These are phyloP conservation scores for Danio albolineatus DNA, from an alignment of 2,797 vertebrate species.

Conservation along the genomic window DNA sequence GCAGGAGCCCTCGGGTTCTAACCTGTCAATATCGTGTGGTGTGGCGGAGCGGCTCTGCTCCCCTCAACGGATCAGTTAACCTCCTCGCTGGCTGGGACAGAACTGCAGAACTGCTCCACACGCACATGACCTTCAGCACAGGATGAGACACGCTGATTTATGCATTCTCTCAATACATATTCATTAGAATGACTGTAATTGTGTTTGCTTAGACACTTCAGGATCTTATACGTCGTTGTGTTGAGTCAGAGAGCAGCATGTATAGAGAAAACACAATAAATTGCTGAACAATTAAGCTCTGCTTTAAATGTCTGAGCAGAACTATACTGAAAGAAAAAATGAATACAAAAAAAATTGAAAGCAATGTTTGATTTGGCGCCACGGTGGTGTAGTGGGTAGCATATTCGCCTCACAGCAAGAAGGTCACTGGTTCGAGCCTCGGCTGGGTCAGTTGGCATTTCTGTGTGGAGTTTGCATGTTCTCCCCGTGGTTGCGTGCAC, in stretches of 20 bases:
- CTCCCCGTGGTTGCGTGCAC: too few relatives aligned
- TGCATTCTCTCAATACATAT: constrained; percentile 14
- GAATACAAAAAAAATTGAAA: too few relatives aligned
- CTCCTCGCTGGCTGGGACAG: constrained; percentile 74
- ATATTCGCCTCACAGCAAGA: too few relatives aligned
- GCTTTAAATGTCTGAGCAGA: background rate
- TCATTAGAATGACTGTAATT: constrained; percentile 10
- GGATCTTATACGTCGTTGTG: background rate
- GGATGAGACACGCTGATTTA: background rate
- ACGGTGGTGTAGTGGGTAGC: too few relatives aligned
- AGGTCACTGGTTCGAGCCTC: too few relatives aligned
- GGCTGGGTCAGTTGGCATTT: too few relatives aligned
- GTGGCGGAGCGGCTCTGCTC: constrained; percentile 64
- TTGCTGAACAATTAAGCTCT: background rate
- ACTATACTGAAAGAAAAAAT: background rate
- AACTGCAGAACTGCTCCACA: constrained; percentile 70
- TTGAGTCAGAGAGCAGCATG: background rate
- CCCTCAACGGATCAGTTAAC: constrained; percentile 77
- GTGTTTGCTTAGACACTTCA: constrained; percentile 5
- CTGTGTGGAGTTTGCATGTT: too few relatives aligned
- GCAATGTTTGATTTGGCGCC: too few relatives aligned
- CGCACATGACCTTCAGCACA: constrained; percentile 41
- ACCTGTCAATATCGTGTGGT: constrained; percentile 83
- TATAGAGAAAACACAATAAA: background rate
- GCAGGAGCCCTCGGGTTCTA: constrained; percentile 85